phyloP scores from a whole-genome alignment of 2,113 vertebrate species.

The Alouatta palliata region DNA sequence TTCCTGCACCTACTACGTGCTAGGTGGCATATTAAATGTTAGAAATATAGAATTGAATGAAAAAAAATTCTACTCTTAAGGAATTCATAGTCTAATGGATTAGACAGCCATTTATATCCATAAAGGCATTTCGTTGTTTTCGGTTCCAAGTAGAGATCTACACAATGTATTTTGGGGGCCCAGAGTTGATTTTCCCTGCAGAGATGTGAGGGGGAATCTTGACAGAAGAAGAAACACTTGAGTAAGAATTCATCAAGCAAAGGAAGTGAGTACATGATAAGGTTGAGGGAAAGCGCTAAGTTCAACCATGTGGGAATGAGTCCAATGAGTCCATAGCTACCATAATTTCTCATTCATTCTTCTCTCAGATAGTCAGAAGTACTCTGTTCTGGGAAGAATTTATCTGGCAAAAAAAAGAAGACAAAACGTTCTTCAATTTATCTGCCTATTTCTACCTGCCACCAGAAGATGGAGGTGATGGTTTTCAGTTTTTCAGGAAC shows the following conservation, averaged over 20 bases:
- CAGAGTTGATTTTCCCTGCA: background rate
- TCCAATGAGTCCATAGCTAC: background rate
- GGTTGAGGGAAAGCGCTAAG: background rate
- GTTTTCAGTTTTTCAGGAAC: background rate
- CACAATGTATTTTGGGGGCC: background rate
- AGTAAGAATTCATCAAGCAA: background rate
- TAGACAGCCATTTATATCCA: background rate
- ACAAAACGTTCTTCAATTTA: background rate
- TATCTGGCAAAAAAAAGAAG: background rate
- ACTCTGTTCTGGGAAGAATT: background rate
- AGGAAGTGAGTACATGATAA: background rate
- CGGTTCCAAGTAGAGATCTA: background rate
- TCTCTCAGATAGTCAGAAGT: background rate
- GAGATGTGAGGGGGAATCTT: background rate
- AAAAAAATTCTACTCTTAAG: background rate
- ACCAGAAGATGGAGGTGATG: background rate
- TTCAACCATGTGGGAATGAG: background rate
- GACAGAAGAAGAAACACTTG: background rate
- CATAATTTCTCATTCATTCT: background rate
- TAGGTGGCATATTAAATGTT: background rate
- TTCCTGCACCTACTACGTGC: background rate
- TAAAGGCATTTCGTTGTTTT: background rate
- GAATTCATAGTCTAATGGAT: background rate
- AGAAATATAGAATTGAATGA: background rate
- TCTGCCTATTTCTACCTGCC: background rate